phyloP scores from a whole-genome alignment of 2,888 invertebrate species.

The Dasysyrphus tricinctus region DNA sequence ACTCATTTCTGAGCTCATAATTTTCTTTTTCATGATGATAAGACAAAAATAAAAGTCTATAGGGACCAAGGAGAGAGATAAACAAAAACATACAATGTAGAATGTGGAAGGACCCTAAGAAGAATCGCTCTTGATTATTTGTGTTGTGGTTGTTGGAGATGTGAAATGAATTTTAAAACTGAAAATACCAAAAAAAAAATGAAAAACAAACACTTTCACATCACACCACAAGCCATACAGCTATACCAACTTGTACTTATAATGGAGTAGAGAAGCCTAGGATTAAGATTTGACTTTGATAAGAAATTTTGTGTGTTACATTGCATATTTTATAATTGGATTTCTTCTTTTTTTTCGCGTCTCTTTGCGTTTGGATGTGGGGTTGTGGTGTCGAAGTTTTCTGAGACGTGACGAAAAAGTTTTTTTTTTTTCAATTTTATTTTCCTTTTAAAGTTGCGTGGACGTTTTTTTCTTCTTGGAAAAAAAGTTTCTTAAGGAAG shows the following conservation, averaged over 20 bases:
- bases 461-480: neutral
- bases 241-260: neutral
- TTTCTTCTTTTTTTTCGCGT: constrained; percentile 41
- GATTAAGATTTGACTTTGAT: constrained; percentile 49
- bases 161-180: constrained; percentile 67
- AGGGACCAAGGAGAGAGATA: neutral
- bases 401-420: constrained; percentile 58
- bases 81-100: neutral
- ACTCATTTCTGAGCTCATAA: constrained; percentile 37
- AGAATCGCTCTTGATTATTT: constrained; percentile 56
- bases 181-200: constrained; percentile 16
- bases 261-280: constrained; percentile 17
- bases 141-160: constrained; percentile 47
- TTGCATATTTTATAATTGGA: constrained; percentile 70
- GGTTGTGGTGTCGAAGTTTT: constrained; percentile 32
- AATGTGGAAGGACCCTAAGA: constrained; percentile 1
- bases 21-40: constrained; percentile 36
- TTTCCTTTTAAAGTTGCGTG: neutral
- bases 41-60: constrained; percentile 25
- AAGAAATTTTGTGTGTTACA: constrained; percentile 53
- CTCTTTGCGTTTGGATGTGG: neutral
- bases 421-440: neutral
- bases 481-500: constrained; percentile 1
- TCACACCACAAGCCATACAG: neutral
- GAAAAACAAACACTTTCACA: constrained; percentile 20